Evolutionary conservation across 2,888 invertebrate genomes (phyloP).

Genomic region (Mythimna loreyi): DNA sequence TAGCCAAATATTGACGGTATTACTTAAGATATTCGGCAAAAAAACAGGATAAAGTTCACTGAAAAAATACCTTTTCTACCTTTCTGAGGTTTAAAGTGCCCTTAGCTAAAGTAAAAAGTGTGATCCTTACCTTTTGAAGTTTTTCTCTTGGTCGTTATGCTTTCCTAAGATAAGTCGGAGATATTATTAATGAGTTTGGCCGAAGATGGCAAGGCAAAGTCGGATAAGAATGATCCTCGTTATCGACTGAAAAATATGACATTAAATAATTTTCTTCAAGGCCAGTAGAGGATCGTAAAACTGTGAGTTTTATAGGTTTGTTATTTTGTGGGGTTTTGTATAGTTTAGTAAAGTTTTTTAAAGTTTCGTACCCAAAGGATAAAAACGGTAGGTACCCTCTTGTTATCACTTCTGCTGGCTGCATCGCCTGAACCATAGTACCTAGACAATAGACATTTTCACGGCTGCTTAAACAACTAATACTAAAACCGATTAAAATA

Average conservation of each 20-base stretch:
- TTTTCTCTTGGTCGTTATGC: constrained; percentile 37
- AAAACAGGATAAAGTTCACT: constrained; percentile 30
- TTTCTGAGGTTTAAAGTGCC: constrained; percentile 52
- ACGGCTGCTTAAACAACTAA: no score
- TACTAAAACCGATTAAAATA: no score
- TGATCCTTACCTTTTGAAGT: constrained; percentile 55
- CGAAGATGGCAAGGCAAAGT: constrained; percentile 6
- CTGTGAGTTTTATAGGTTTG: not conserved
- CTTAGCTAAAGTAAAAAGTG: constrained; percentile 43
- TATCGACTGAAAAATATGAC: constrained; percentile 22
- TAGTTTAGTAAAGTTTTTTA: not conserved
- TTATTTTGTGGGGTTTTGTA: not conserved
- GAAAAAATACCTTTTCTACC: constrained; percentile 40
- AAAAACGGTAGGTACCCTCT: no score
- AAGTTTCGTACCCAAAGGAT: no score
- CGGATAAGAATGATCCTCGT: constrained; percentile 19
- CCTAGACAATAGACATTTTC: no score
- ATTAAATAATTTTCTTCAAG: not conserved
- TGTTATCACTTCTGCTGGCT: no score
- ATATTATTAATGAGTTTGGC: constrained; percentile 43
- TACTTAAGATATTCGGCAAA: constrained; percentile 23
- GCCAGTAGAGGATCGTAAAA: not conserved
- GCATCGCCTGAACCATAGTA: no score
- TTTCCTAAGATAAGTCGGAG: constrained; percentile 42
- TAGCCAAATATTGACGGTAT: constrained; percentile 41